Base-by-base conservation (phyloP, 2,113 vertebrate genomes). In the Microcebus tavaratra region DNA sequence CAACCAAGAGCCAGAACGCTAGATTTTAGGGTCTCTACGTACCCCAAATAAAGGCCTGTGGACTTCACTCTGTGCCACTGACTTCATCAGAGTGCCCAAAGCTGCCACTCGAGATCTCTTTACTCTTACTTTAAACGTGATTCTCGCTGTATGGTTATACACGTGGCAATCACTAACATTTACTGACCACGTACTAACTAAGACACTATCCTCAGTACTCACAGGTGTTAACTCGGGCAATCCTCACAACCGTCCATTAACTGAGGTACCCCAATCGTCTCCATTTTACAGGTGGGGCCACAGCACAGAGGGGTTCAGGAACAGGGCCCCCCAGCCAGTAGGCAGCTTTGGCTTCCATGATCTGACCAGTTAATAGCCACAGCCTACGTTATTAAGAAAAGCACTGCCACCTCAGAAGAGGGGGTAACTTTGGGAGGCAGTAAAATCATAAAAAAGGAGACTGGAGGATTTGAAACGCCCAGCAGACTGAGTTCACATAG, bases 1-100 rank as follows among this genome's bases (percentile, higher is more conserved):
- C 3, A 36, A 1, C 10, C 0, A 25, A 65, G 39, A 29, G 42
- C 50, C 63, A 7, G 48, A 27, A 21, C 1, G 0, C n/a, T 20
- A 18, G 27, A 17, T 0, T 15, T 12, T n/a, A 29, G 4, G 9
- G 23, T 23, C 27, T 72, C 17, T 31, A 0, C 0, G 10, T 36
- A 87, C 36, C 20, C 53, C 23, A 29, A 45, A 5, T 8, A 11
- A 34, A 84, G 29, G 10, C 59, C 36, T 0, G 0, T 3, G 67
- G 45, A 6, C 45, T 59, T 12, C 17, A 12, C 18, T 63, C 45
- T n/a, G 4, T 57, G 34, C 1, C 9, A 4, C 3, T 36, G 31
- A 39, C 25, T 39, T 39, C 63, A 6, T 25, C 18, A 14, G 3
- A 48, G 3, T 4, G 8, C 48, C 21, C 5, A 14, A 6, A 39